Percentiles rank a stretch among this genome's conserved stretches.
Conservation (phyloP, 2,888 invertebrate genomes). For the Andrena hattorfiana region DNA sequence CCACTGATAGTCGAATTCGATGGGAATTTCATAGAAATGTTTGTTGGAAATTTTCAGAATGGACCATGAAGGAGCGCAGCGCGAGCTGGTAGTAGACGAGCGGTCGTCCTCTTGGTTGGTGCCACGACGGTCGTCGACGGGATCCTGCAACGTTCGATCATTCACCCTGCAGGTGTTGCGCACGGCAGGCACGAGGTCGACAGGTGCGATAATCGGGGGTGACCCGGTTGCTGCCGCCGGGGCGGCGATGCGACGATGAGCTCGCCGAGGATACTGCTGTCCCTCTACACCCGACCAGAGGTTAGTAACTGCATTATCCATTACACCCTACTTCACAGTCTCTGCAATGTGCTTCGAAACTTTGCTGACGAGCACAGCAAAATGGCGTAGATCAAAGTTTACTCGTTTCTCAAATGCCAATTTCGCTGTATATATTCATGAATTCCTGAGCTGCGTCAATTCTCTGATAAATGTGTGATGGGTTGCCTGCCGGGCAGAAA, state of each 20-base stretch:
- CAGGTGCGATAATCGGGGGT: constrained; percentile 74
- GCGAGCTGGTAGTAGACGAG: constrained; percentile 71
- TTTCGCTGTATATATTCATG: too few relatives aligned
- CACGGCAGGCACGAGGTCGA: constrained; percentile 68
- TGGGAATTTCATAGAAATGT: background rate
- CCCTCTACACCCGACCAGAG: constrained; percentile 80
- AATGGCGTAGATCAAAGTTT: too few relatives aligned
- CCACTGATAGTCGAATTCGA: background rate
- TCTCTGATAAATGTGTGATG: too few relatives aligned
- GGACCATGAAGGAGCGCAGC: constrained; percentile 76
- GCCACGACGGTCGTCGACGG: constrained; percentile 61
- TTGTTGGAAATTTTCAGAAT: constrained; percentile 73
- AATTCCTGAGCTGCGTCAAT: too few relatives aligned
- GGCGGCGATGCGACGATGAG: constrained; percentile 84
- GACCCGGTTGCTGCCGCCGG: constrained; percentile 77
- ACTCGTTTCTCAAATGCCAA: too few relatives aligned
- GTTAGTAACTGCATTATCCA: constrained; percentile 50
- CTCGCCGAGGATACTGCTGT: constrained; percentile 79
- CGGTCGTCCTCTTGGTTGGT: constrained; percentile 61
- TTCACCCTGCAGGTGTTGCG: constrained; percentile 69
- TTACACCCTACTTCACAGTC: background rate
- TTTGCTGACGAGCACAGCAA: too few relatives aligned
- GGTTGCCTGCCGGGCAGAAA: too few relatives aligned
- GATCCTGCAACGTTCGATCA: constrained; percentile 67
- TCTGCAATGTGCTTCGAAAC: background rate